Percentiles rank a stretch among this genome's conserved stretches.
Conservation (phyloP, 2,888 invertebrate species). For the Halictus ligatus region DNA sequence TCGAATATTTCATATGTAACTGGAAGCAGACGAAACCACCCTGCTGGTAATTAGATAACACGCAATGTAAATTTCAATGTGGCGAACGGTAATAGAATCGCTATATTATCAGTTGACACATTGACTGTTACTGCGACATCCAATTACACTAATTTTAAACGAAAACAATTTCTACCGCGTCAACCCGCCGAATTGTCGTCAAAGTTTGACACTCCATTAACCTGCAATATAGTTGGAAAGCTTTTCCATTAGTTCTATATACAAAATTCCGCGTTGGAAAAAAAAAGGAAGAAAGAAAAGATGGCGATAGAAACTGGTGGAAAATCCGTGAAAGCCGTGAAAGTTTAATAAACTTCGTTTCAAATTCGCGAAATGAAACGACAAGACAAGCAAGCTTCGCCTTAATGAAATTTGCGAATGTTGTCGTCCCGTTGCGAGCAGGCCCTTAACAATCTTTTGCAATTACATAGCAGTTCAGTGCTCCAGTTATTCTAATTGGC, state of each 20-base stretch:
- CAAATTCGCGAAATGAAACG: not conserved
- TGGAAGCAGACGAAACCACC: not conserved
- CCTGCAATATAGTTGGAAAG: not conserved
- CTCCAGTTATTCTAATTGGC: slow-evolving; percentile 10
- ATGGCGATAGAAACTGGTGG: not conserved
- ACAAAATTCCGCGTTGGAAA: not conserved
- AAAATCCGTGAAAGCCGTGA: not conserved
- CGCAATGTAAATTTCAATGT: not conserved
- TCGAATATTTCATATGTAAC: not conserved
- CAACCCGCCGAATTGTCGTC: not conserved
- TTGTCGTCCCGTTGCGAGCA: not conserved
- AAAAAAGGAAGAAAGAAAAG: not conserved
- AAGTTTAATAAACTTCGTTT: slow-evolving; percentile 14
- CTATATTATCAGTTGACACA: not conserved
- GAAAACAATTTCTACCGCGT: not conserved
- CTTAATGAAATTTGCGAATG: not conserved
- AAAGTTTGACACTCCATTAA: not conserved
- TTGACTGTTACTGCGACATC: not conserved
- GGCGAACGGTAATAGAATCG: not conserved
- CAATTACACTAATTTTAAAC: not conserved
- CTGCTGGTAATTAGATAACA: not conserved
- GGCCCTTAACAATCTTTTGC: not conserved
- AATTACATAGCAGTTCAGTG: not conserved
- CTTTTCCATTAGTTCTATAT: not conserved
- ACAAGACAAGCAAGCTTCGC: not conserved